phyloP scores from a whole-genome alignment of 2,797 vertebrate species.

The Chelidonichthys spinosus region DNA sequence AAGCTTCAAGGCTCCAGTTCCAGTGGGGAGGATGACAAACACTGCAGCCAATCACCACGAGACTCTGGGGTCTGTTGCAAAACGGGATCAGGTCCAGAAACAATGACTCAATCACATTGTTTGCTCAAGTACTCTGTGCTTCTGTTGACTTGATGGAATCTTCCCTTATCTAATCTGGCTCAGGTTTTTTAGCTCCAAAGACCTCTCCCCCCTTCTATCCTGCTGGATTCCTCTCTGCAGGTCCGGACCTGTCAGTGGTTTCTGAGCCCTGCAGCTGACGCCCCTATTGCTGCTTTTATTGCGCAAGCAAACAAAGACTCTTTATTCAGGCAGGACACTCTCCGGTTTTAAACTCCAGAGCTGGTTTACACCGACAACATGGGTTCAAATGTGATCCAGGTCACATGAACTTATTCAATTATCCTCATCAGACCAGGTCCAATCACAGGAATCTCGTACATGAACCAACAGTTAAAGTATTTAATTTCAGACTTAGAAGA shows the following conservation, averaged over 20 bases:
- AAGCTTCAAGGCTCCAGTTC: constrained; percentile 1
- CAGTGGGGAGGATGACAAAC: background rate
- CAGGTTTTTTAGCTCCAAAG: background rate
- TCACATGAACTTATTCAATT: too few species aligned
- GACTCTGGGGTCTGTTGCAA: constrained; percentile 27
- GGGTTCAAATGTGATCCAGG: background rate
- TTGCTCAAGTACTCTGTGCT: background rate
- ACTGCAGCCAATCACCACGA: background rate
- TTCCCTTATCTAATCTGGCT: background rate
- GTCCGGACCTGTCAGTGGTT: constrained; percentile 22
- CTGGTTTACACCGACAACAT: background rate
- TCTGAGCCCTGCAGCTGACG: background rate
- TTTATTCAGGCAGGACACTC: background rate
- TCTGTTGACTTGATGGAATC: background rate
- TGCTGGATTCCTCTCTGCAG: constrained; percentile 29
- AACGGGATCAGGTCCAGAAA: background rate
- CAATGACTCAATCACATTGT: background rate
- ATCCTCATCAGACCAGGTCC: too few species aligned
- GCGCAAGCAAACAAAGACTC: constrained; percentile 20
- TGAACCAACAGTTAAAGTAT: too few species aligned
- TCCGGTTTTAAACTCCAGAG: background rate
- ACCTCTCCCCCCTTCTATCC: background rate
- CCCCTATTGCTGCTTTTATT: background rate
- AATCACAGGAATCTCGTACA: too few species aligned
- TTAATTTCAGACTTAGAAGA: too few species aligned